Percentiles rank a stretch among this genome's conserved stretches.
Conservation (phyloP, 1,140 invertebrate species). For the Choristoneura fumiferana region DNA sequence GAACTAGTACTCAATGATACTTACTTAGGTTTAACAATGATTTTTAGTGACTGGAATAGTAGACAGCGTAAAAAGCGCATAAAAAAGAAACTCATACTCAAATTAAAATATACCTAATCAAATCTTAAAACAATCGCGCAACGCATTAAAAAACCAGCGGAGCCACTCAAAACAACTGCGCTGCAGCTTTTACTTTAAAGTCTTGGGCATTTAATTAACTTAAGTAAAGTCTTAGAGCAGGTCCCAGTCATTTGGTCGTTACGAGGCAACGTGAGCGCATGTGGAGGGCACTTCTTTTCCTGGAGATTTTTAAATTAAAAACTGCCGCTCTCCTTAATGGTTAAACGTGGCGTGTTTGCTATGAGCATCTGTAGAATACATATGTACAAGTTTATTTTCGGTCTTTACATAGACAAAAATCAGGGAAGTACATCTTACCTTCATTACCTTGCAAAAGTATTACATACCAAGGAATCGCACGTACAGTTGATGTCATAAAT, state of each 20-base stretch:
- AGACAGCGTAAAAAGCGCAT: too few species aligned
- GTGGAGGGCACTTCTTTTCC: conserved; percentile 18
- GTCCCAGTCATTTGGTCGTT: conserved; percentile 31
- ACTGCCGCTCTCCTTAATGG: conserved; percentile 5
- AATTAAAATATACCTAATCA: neutral
- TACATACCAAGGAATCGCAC: too few species aligned
- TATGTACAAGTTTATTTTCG: too few species aligned
- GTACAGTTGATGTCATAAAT: too few species aligned
- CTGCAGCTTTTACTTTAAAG: conserved; percentile 1
- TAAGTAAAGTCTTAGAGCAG: conserved; percentile 31
- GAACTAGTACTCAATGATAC: too few species aligned
- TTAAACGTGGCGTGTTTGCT: neutral
- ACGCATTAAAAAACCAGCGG: neutral
- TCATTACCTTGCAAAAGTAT: too few species aligned
- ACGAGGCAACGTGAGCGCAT: conserved; percentile 41
- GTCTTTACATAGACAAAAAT: too few species aligned
- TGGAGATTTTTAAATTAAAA: conserved; percentile 19
- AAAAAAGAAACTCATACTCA: neutral
- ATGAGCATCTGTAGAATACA: too few species aligned
- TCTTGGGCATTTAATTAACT: conserved; percentile 49
- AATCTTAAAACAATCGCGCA: conserved; percentile 13
- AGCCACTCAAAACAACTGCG: neutral
- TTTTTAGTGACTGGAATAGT: too few species aligned
- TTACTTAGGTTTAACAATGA: too few species aligned
- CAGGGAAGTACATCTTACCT: too few species aligned